These are phyloP conservation scores for Erannis defoliaria DNA, from an alignment of 2,888 invertebrate species.

Conservation along the genomic window DNA sequence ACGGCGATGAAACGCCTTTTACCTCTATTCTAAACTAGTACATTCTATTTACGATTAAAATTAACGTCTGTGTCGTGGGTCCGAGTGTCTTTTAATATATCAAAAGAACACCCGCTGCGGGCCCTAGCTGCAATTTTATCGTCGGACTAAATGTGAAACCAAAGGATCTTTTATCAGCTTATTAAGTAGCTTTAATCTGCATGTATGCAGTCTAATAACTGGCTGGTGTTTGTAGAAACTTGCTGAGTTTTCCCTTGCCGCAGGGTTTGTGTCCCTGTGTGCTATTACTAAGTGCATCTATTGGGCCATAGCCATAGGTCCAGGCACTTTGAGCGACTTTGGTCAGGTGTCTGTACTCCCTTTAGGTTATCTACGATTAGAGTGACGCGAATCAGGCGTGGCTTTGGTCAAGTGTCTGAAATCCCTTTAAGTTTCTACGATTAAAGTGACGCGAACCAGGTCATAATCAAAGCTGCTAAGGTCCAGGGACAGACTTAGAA, in stretches of 20 bases:
- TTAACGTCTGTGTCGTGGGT: slow-evolving; percentile 17
- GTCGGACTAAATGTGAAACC: slow-evolving; percentile 20
- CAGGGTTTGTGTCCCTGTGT: neutral
- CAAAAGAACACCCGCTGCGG: slow-evolving; percentile 24
- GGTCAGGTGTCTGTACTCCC: too few species aligned
- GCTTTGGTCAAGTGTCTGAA: too few species aligned
- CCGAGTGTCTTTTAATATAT: too few species aligned
- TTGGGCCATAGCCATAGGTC: neutral
- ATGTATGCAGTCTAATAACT: slow-evolving; percentile 23
- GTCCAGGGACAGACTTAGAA: too few species aligned
- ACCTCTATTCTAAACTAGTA: slow-evolving; percentile 2
- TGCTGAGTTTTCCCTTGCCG: slow-evolving; percentile 5
- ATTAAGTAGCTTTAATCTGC: slow-evolving; percentile 22
- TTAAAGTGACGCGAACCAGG: too few species aligned
- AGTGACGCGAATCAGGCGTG: too few species aligned
- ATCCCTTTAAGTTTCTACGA: too few species aligned
- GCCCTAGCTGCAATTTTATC: slow-evolving; percentile 3
- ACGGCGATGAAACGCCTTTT: slow-evolving; percentile 12
- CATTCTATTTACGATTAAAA: slow-evolving; percentile 29
- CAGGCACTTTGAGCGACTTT: neutral
- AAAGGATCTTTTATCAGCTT: too few species aligned
- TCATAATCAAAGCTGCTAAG: too few species aligned
- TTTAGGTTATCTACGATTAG: too few species aligned
- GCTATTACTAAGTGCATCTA: too few species aligned
- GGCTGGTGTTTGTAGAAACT: slow-evolving; percentile 2